These are phyloP conservation scores for Umimayanthus kanabou DNA, from an alignment of 92 coral and sea anemone species.

Conservation along the genomic window DNA sequence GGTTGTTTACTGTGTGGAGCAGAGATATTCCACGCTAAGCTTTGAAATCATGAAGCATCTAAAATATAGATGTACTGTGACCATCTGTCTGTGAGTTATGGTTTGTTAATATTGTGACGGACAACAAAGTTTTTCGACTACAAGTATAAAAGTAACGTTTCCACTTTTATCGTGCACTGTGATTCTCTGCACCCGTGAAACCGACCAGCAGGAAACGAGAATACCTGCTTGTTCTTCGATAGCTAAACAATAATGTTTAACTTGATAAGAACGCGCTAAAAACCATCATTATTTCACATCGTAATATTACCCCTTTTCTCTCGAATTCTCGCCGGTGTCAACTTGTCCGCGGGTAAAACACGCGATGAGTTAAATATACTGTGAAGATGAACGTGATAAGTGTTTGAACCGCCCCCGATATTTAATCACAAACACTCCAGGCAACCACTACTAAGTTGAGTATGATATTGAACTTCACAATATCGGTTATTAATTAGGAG, in stretches of 20 bases:
- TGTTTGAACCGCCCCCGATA: constrained; percentile 21
- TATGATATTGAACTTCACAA: neutral
- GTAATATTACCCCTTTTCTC: constrained; percentile 1
- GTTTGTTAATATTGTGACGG: neutral
- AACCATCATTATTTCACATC: neutral
- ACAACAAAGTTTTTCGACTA: neutral
- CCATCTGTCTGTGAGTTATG: neutral
- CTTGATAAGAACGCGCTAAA: neutral
- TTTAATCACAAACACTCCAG: constrained; percentile 27
- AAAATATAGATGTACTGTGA: neutral
- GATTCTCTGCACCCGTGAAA: neutral
- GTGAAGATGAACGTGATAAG: constrained; percentile 25
- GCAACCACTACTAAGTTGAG: neutral
- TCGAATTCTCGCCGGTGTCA: neutral
- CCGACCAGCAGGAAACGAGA: neutral
- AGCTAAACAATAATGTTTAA: neutral
- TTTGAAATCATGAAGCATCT: neutral
- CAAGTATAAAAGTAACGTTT: neutral
- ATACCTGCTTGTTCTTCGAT: neutral
- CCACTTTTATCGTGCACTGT: neutral
- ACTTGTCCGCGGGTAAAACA: constrained; percentile 38
- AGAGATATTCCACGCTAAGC: neutral
- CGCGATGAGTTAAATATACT: constrained; percentile 16
- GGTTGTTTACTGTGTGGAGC: neutral
- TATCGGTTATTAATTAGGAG: neutral